Evolutionary conservation across 2,888 invertebrate genomes (phyloP).

Genomic region (Volucella zonaria): DNA sequence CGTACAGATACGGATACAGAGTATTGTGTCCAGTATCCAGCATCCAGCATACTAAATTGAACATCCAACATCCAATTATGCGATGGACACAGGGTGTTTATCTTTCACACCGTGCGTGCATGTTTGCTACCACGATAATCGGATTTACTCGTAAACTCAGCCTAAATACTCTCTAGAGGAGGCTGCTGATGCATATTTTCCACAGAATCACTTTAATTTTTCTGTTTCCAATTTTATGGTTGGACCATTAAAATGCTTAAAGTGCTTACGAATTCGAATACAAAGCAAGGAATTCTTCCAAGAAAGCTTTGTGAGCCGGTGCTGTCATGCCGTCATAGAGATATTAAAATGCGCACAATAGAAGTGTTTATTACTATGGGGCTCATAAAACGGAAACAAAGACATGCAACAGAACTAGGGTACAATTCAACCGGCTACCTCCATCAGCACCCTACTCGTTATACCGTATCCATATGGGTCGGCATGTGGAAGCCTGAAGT

Average conservation of each 20-base stretch:
- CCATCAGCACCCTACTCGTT: constrained; percentile 41
- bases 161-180: constrained; percentile 38
- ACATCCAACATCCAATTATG: constrained; percentile 14
- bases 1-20: neutral
- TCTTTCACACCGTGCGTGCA: constrained; percentile 53
- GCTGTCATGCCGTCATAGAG: neutral
- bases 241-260: constrained; percentile 41
- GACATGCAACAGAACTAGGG: constrained; percentile 35
- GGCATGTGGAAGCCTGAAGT: constrained; percentile 4
- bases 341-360: constrained; percentile 50
- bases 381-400: constrained; percentile 52
- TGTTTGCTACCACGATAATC: constrained; percentile 58
- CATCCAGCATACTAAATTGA: neutral
- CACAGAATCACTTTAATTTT: constrained; percentile 40
- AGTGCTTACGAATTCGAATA: constrained; percentile 12
- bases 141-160: constrained; percentile 28
- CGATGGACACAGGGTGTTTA: constrained; percentile 39
- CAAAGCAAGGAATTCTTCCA: constrained; percentile 20
- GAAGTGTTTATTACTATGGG: constrained; percentile 59
- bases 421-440: constrained; percentile 12
- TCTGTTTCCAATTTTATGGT: constrained; percentile 24
- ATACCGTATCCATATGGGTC: constrained; percentile 9
- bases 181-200: constrained; percentile 26
- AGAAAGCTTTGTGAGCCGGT: constrained; percentile 34
- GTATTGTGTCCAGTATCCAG: neutral